phyloP scores from a whole-genome alignment of 2,888 invertebrate genomes.

The Dryomyza anilis region DNA sequence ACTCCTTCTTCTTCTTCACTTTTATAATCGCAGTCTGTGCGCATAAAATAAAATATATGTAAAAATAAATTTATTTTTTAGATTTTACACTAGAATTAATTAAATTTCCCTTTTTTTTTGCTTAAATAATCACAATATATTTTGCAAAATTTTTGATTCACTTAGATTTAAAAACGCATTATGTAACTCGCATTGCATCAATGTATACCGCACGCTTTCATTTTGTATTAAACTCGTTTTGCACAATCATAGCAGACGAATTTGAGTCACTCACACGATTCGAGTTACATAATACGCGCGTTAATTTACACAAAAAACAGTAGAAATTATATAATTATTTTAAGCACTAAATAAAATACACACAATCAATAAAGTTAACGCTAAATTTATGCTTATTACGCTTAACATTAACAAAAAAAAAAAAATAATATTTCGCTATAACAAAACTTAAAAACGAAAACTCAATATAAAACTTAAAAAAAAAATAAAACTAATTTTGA shows the following conservation, averaged over 20 bases:
- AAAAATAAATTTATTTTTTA: conserved; percentile 9
- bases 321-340: conserved; percentile 20
- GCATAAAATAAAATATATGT: background rate
- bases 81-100: too few species aligned
- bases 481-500: conserved; percentile 44
- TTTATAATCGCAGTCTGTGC: conserved; percentile 8
- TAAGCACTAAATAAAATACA: conserved; percentile 20
- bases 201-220: too few species aligned
- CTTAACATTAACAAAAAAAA: conserved; percentile 16
- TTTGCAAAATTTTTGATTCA: background rate
- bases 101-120: too few species aligned
- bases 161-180: background rate
- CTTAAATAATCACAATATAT: conserved; percentile 12
- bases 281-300: too few species aligned
- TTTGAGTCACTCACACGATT: too few species aligned
- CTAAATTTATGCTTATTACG: conserved; percentile 17
- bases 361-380: conserved; percentile 6
- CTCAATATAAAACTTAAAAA: too few species aligned
- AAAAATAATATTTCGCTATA: conserved; percentile 52
- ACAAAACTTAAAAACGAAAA: conserved; percentile 49
- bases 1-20: background rate
- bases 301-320: background rate
- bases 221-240: too few species aligned
- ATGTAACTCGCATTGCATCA: too few species aligned
- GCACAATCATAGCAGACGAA: too few species aligned